phyloP scores from a whole-genome alignment of 2,113 vertebrate species.

The Hyla sarda region DNA sequence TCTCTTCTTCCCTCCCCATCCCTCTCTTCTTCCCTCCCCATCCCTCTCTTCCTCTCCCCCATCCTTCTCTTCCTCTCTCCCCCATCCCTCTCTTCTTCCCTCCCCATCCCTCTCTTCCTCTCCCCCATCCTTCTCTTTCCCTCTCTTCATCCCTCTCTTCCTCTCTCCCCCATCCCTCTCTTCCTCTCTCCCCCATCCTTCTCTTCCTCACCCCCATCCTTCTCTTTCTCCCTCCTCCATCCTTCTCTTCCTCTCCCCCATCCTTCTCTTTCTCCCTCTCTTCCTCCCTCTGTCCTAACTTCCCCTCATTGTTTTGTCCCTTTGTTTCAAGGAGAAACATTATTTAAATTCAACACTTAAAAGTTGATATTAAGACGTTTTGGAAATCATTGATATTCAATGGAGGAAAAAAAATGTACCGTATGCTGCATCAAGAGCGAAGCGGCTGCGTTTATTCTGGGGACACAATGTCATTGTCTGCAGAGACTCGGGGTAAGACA shows the following conservation, averaged over 20 bases:
- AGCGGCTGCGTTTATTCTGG: background rate
- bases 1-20: background rate
- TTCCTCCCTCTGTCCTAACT: background rate
- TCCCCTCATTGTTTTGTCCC: background rate
- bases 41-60: too few relatives aligned
- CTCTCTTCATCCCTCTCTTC: background rate
- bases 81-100: too few relatives aligned
- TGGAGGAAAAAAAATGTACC: background rate
- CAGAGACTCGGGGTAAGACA: background rate
- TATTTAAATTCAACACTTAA: background rate
- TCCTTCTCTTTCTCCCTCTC: background rate
- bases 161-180: background rate
- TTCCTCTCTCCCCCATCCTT: background rate
- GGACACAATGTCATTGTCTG: background rate
- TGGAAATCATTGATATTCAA: constrained; percentile 13
- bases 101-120: background rate
- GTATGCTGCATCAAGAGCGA: background rate
- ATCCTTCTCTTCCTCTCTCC: background rate
- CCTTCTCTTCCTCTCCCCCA: too few relatives aligned
- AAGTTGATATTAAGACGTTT: constrained; percentile 5
- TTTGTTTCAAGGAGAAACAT: constrained; percentile 1
- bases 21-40: background rate
- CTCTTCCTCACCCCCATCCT: background rate
- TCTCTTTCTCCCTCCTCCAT: background rate
- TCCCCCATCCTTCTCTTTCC: too few relatives aligned